Base-by-base conservation (phyloP, 1,140 invertebrate species). In the Anastatus disparis region DNA sequence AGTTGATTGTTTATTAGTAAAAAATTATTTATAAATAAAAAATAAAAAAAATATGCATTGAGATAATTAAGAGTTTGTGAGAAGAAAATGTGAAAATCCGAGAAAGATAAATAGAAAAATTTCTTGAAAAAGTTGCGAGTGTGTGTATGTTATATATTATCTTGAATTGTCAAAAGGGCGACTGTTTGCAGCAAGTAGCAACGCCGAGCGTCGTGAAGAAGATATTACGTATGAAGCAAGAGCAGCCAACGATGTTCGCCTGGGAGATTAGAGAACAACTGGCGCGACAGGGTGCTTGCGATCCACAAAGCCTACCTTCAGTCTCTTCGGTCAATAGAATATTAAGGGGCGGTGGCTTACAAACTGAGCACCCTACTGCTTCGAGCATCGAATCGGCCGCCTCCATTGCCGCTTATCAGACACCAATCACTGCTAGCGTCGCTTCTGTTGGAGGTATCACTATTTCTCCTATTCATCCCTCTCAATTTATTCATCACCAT, bases 291-390 rank as follows among this genome's bases (percentile, higher is more conserved):
- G 89, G 94, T 46, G 91, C 95, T 59, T 96, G 94, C 79, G 94
- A 95, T 81, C 92, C 93, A 0, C 91, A 92, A 79, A 92, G 92
- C 52, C 93, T 97, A 73, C 95, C 96, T 1, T 96, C 95, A 38
- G 96, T 98, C 44, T 96, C 95, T 65, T 97, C 95, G 10, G 97
- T 98, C 52, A 98, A 98, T 86, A 88, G 96, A 71, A 98, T 98
- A 77, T 89, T 98, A 31, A 88, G 96, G 55, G 96, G 97, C 81
- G 93, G 93, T 61, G 92, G 93, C 4, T 75, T 85, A 42, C 85
- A 85, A 35, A 75, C 81, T 2, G 85, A 85, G 68, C 81, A 83
- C 71, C 53, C 31, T 3, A 78, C 80, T 2, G n/a, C n/a, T n/a
- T n/a, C n/a, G n/a, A 64, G 73, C 6, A 78, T 83, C 62, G 83